Base-by-base conservation (phyloP, 2,113 vertebrate genomes). In the Dasyurus viverrinus region DNA sequence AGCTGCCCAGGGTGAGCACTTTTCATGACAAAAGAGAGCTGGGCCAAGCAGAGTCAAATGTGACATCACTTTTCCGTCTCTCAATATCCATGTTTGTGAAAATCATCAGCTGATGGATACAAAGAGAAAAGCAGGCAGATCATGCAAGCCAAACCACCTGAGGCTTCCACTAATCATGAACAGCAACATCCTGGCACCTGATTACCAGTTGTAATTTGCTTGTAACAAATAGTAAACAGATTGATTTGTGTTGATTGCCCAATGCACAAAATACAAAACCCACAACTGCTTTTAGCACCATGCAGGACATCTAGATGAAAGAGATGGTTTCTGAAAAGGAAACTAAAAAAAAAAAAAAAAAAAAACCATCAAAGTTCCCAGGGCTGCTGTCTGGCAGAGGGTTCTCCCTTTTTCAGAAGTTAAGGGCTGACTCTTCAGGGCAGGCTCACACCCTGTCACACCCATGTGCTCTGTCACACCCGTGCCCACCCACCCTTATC, bases 401-500 rank as follows among this genome's bases (percentile, higher is more conserved):
- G 48, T 48, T 48, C 48, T 48, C 48, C 48, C 48, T 48, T n/a
- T n/a, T 19, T 76, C 60, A 19, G 36, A 76, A n/a, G 36, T 19
- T n/a, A 76, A 76, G 3, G 12, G 36, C 12, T 1, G 5, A 76
- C 14, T n/a, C 30, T n/a, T 19, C 60, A 76, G 36, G 36, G 27
- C 26, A 9, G 1, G 14, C 60, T 1, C 3, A 16, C 30, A 68
- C 60, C 36, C 11, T 3, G 10, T 12, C 10, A 36, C 57, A 60
- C 2, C 2, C 57, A 36, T 48, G 48, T 48, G 48, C 7, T 6
- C 48, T 8, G 48, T 48, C 27, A n/a, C 12, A n/a, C 36, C 36
- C 30, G 1, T 16, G 5, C 14, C 16, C 16, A 1, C n/a, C 1
- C n/a, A 84, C 19, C 6, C 19, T 0, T 8, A n/a, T 76, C 6